Percentiles rank a stretch among this genome's conserved stretches.
phyloP scores from a whole-genome alignment of 2,797 vertebrate species.

The Capromys pilorides region DNA sequence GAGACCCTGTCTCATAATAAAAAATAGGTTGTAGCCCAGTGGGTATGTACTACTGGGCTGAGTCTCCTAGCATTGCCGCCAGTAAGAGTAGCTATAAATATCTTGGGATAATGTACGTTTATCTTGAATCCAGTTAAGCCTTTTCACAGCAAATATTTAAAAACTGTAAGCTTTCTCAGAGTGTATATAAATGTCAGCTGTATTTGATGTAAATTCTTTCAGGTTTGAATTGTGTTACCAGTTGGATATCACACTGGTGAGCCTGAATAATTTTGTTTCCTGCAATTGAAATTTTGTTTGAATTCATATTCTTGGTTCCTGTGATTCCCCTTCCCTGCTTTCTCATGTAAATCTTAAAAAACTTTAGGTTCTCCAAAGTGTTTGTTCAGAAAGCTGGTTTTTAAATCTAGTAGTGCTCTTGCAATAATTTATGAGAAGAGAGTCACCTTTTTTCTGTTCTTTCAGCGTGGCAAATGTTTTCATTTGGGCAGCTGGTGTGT shows the following conservation, averaged over 20 bases:
- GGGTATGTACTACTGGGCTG: neutral
- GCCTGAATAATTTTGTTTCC: neutral
- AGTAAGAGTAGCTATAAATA: neutral
- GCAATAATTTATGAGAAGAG: slow-evolving; percentile 19
- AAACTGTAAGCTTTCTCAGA: neutral
- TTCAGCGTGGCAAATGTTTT: neutral
- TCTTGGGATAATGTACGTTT: slow-evolving; percentile 8
- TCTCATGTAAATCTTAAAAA: neutral
- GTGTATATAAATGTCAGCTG: neutral
- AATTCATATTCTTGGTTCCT: neutral
- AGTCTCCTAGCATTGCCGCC: neutral
- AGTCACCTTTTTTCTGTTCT: neutral
- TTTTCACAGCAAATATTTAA: slow-evolving; percentile 53
- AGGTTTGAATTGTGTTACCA: slow-evolving; percentile 21
- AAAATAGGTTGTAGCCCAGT: neutral
- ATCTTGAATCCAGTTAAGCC: slow-evolving; percentile 15
- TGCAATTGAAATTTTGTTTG: slow-evolving; percentile 49
- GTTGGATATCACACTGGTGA: neutral
- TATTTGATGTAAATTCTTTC: slow-evolving; percentile 32
- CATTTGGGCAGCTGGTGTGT: slow-evolving; percentile 45
- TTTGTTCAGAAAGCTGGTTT: slow-evolving; percentile 29
- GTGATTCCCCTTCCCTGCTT: neutral
- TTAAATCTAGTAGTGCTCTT: neutral
- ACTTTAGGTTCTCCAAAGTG: slow-evolving; percentile 32
- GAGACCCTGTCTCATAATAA: neutral